Evolutionary conservation across 2,797 vertebrate genomes (phyloP).

Genomic region (Lagorchestes hirsutus): DNA sequence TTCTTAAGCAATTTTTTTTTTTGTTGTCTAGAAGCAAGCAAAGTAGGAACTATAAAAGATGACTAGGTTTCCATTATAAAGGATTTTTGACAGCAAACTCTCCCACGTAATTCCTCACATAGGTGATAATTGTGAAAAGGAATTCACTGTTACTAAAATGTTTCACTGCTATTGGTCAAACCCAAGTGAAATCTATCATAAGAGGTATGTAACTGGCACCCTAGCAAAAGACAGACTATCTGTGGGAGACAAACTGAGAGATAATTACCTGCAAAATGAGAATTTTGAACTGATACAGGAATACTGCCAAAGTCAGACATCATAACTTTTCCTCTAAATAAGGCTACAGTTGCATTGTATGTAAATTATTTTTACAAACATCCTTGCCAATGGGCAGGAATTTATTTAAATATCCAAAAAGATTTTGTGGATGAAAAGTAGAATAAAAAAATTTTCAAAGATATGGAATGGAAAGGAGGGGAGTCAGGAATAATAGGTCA

Average conservation of each 20-base stretch:
- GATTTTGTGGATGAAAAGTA: background rate
- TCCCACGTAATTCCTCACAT: background rate
- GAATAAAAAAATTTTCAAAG: background rate
- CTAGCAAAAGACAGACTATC: conserved; percentile 32
- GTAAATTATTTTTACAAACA: conserved; percentile 10
- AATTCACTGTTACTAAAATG: conserved; percentile 21
- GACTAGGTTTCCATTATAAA: conserved; percentile 26
- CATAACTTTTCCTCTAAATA: conserved; percentile 32
- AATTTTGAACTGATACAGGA: conserved; percentile 27
- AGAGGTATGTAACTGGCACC: background rate
- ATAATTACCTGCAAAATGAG: conserved; percentile 11
- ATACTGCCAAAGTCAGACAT: background rate
- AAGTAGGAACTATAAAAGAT: conserved; percentile 50
- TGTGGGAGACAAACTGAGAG: conserved; percentile 35
- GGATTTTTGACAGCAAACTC: conserved; percentile 10
- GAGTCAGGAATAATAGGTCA: background rate
- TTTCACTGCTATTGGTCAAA: conserved; percentile 5
- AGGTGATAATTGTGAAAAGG: conserved; percentile 32
- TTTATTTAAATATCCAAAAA: background rate
- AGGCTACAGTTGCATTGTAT: conserved; percentile 18
- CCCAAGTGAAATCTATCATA: background rate
- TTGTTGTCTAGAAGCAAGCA: conserved; percentile 13
- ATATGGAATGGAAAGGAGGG: background rate
- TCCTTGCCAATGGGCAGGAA: background rate
- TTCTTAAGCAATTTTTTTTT: conserved; percentile 27